These are phyloP conservation scores for Colletes collaris DNA, from an alignment of 2,888 invertebrate species.

Conservation along the genomic window DNA sequence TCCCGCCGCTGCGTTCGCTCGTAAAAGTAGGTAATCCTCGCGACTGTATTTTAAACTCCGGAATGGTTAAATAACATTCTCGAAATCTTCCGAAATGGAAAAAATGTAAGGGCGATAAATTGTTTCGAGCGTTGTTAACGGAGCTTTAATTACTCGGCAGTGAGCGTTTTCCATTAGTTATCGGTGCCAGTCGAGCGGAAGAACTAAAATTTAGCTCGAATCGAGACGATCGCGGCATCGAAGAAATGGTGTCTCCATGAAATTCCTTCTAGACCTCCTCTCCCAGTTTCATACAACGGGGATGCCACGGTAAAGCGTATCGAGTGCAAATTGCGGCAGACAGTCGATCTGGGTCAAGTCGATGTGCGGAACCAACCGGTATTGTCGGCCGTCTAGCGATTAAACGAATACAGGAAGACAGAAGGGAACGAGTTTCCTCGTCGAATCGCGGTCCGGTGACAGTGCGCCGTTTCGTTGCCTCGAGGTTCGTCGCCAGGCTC, in stretches of 20 bases:
- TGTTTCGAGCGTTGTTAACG: too few relatives aligned
- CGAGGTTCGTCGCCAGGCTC: background rate
- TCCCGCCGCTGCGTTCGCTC: background rate
- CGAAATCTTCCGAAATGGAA: too few relatives aligned
- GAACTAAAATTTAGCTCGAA: background rate
- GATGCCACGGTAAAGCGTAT: background rate
- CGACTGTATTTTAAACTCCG: background rate
- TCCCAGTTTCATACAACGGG: constrained; percentile 47
- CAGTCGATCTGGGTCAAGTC: constrained; percentile 66
- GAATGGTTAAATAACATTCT: too few relatives aligned
- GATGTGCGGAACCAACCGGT: constrained; percentile 32
- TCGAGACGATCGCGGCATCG: background rate
- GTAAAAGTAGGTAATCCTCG: background rate
- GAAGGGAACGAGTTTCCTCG: constrained; percentile 23
- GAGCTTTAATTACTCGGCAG: too few relatives aligned
- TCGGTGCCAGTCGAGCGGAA: background rate
- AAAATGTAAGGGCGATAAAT: too few relatives aligned
- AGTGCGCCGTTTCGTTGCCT: constrained; percentile 18
- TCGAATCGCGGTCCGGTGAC: constrained; percentile 21
- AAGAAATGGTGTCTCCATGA: constrained; percentile 17
- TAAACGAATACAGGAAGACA: constrained; percentile 63
- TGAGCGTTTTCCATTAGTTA: too few relatives aligned
- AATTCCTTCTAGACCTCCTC: constrained; percentile 24
- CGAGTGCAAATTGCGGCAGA: constrained; percentile 70
- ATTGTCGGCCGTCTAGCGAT: constrained; percentile 53